Evolutionary conservation across 2,113 vertebrate species (phyloP).

Genomic region (Rhodinocichla rosea): DNA sequence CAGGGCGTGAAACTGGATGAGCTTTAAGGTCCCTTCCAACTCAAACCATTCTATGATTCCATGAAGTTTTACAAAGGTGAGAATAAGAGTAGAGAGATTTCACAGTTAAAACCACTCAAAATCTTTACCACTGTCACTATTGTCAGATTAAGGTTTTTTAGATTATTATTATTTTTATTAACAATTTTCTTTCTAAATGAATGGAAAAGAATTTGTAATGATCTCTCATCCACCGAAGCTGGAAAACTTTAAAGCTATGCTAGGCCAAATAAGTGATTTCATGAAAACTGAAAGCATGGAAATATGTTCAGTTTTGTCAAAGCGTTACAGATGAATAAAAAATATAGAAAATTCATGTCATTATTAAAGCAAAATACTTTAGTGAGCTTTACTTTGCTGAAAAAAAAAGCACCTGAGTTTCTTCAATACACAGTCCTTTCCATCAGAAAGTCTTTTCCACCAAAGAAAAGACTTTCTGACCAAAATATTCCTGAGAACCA

Average conservation of each 20-base stretch:
- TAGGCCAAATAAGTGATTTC: conserved; percentile 38
- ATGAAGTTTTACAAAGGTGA: not conserved
- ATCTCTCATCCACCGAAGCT: not conserved
- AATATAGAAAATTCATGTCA: not conserved
- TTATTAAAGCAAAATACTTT: not conserved
- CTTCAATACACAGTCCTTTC: not conserved
- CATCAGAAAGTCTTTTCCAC: not conserved
- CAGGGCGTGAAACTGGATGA: not conserved
- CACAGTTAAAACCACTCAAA: not conserved
- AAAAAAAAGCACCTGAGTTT: not conserved
- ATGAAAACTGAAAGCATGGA: conserved; percentile 29
- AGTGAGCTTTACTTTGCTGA: not conserved
- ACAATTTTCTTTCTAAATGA: not conserved
- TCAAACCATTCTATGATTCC: not conserved
- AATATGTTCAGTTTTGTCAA: not conserved
- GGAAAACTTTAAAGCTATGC: conserved; percentile 1
- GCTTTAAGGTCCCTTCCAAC: not conserved
- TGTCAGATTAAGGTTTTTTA: not conserved
- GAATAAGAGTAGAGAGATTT: not conserved
- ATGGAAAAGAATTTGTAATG: not conserved
- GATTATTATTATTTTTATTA: not conserved
- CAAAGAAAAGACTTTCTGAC: not conserved
- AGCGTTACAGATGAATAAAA: not conserved
- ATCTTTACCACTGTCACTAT: not conserved
- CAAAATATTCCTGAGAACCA: not conserved